Evolutionary conservation across 2,888 invertebrate species (phyloP).

Genomic region (Coelopa pilipes): DNA sequence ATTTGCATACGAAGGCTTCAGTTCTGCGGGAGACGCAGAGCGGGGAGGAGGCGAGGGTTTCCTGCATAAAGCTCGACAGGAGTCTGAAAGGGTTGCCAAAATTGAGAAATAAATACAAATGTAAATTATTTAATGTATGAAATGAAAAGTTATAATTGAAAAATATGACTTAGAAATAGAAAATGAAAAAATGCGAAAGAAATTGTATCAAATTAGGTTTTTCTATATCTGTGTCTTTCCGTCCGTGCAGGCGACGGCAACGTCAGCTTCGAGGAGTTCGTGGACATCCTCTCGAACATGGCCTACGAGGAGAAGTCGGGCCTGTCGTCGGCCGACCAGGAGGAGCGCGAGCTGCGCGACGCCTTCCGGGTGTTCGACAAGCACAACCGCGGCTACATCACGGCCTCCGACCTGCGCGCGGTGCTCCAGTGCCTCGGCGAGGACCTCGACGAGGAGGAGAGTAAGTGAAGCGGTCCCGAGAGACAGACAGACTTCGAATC

Average conservation of each 20-base stretch:
- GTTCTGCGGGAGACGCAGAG: no score
- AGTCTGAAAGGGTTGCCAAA: no score
- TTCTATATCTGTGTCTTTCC: no score
- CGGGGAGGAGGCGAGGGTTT: no score
- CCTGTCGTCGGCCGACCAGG: slow-evolving; percentile 77
- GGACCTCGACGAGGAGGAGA: slow-evolving; percentile 89
- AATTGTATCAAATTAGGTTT: background rate
- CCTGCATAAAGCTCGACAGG: no score
- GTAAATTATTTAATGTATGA: no score
- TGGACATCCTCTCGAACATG: slow-evolving; percentile 83
- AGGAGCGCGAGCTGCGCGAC: slow-evolving; percentile 84
- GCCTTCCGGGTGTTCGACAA: slow-evolving; percentile 92
- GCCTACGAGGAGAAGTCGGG: slow-evolving; percentile 73
- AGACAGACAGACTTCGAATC: background rate
- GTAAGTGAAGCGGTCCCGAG: slow-evolving; percentile 71
- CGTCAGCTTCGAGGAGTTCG: slow-evolving; percentile 89
- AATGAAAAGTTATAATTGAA: no score
- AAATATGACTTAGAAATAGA: no score
- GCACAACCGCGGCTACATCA: slow-evolving; percentile 90
- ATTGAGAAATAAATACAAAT: no score
- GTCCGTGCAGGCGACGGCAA: slow-evolving; percentile 87
- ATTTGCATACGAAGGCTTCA: no score
- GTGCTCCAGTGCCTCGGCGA: slow-evolving; percentile 90
- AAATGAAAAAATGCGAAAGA: no score
- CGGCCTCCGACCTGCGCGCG: slow-evolving; percentile 86